Percentiles rank a stretch among this genome's conserved stretches.
Evolutionary conservation across 2,888 invertebrate species (phyloP).

Genomic region (Vanessa cardui): DNA sequence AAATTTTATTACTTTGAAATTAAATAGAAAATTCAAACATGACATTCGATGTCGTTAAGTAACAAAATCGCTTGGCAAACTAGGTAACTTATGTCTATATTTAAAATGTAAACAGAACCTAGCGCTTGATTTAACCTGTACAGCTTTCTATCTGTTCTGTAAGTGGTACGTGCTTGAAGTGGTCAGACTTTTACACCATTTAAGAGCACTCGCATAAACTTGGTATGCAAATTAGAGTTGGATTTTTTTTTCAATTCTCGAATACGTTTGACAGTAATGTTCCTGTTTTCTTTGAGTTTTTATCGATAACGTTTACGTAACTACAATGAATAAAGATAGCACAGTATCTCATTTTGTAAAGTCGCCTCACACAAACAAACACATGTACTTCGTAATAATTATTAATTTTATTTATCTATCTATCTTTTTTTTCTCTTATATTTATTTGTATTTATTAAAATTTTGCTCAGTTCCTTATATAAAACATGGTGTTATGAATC

Average conservation of each 20-base stretch:
- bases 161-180: conserved; percentile 19
- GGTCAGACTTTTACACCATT: conserved; percentile 7
- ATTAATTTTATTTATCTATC: too few relatives aligned
- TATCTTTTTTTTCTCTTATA: too few relatives aligned
- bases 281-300: background rate
- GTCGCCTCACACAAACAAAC: too few relatives aligned
- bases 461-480: too few relatives aligned
- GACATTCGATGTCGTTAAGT: background rate
- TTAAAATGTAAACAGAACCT: conserved; percentile 19
- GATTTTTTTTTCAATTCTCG: background rate
- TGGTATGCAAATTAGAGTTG: background rate
- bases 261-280: background rate
- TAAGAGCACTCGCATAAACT: background rate
- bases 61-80: conserved; percentile 8
- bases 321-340: conserved; percentile 21
- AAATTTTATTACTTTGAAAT: background rate
- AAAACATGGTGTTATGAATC: too few relatives aligned
- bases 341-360: conserved; percentile 14
- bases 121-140: conserved; percentile 20
- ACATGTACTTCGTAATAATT: too few relatives aligned
- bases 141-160: conserved; percentile 21
- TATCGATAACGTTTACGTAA: conserved; percentile 16
- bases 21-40: conserved; percentile 8
- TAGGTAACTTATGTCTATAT: conserved; percentile 13
- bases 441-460: too few relatives aligned